Evolutionary conservation across 2,797 vertebrate genomes (phyloP), one percentile per base, ranked within the genome.

Genomic region (Diceros bicornis): DNA sequence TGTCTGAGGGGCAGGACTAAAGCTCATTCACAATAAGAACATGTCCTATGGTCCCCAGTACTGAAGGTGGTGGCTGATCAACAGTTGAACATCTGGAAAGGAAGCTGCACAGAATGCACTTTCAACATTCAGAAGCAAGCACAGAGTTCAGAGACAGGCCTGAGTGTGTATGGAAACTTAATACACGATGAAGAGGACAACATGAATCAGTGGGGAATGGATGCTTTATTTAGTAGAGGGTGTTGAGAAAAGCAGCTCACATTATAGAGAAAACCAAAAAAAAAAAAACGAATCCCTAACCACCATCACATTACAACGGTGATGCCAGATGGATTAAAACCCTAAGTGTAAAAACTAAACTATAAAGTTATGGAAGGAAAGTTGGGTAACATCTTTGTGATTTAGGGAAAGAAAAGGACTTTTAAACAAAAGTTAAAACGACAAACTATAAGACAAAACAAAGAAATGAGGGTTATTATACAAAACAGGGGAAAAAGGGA

Each of bases 131-230:
- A 8, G 21, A 47, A 78, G 61, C 11, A 2, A 47, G 47, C 21
- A 0, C 0, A 6, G 29, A 18, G 34, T 18, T 29, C 14, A 52
- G 71, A 77, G 71, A 18, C 2, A 18, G 55, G 4, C 18, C 17
- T 0, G 21, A 0, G 18, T 17, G 23, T 32, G 17, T n/a, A 4
- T 2, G 0, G 8, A 16, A 27, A 9, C 29, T 84, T 21, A 9
- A 23, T 13, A n/a, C 6, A 62, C 29, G 32, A 14, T 20, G 71
- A 34, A 57, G 50, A 34, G 0, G 21, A 32, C 27, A 8, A 4
- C 16, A 16, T 11, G 32, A 12, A 2, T 29, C 37, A 6, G 68
- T 25, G 5, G 29, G 8, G 20, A 77, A 9, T 23, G 20, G 62
- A 9, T 9, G 16, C 29, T 14, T 32, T 11, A 10, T 14, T 41